Base-by-base conservation (phyloP, 2,888 invertebrate genomes). In the Mamestra brassicae region DNA sequence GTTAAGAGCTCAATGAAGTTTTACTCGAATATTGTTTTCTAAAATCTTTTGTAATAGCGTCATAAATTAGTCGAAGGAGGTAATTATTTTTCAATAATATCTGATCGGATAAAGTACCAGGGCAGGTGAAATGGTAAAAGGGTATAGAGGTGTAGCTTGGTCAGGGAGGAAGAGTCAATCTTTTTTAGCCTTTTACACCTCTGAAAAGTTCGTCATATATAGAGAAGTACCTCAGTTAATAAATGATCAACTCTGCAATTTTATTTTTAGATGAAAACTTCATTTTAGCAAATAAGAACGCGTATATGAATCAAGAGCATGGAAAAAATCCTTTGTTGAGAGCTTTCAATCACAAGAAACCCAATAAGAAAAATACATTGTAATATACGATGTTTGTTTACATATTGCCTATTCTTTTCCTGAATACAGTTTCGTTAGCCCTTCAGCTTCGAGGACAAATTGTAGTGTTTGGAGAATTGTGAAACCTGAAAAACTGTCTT, bases 1-100 rank as follows among this genome's bases (percentile, higher is more conserved):
- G 47, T 10, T 36, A 62, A 54, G 45, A n/a, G 38, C 52, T 54
- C 47, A 3, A 57, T 60, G 38, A 75, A 64, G 11, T 64, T 78
- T 52, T 54, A 45, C 52, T 7, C n/a, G 45, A 54, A 54, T 54
- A 47, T 11, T 72, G 7, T n/a, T 34, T 34, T 0, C 0, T 17
- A 58, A n/a, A 42, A 52, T 34, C 10, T 55, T 62, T 62, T 3
- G 55, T 15, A 2, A 38, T 26, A n/a, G n/a, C n/a, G n/a, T n/a
- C n/a, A n/a, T n/a, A n/a, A n/a, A n/a, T n/a, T n/a, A n/a, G n/a
- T n/a, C n/a, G n/a, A n/a, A n/a, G n/a, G n/a, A n/a, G n/a, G n/a
- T n/a, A n/a, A n/a, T n/a, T n/a, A n/a, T n/a, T 7, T 8, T 42
- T 42, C 42, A 42, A 47, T 1, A 13, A 11, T 47, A 4, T 3